These are phyloP conservation scores for Mionectes macconnelli DNA, from an alignment of 2,113 vertebrate species.

Conservation along the genomic window DNA sequence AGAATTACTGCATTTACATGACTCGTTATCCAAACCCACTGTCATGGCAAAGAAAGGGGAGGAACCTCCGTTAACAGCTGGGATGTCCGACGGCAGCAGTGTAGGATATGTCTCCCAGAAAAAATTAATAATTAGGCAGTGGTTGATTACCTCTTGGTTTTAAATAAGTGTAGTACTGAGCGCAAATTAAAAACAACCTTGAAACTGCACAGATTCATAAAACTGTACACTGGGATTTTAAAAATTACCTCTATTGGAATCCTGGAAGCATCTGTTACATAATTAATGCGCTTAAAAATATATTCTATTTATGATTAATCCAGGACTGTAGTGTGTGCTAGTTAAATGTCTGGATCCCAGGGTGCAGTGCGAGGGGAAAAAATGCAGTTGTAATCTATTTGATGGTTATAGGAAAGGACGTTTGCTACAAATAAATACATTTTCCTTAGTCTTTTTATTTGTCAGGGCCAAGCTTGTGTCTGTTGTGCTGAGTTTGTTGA, in stretches of 20 bases:
- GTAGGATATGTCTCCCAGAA: neutral
- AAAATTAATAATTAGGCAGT: neutral
- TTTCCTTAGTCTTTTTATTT: slow-evolving; percentile 57
- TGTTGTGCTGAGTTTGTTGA: slow-evolving; percentile 54
- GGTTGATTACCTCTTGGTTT: neutral
- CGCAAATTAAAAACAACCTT: slow-evolving; percentile 40
- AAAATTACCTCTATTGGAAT: slow-evolving; percentile 63
- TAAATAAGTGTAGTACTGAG: neutral
- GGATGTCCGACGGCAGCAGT: accelerated
- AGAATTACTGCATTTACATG: accelerated
- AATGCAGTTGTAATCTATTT: slow-evolving; percentile 30
- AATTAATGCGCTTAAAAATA: slow-evolving; percentile 70
- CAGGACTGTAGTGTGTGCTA: slow-evolving; percentile 46
- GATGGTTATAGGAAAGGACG: slow-evolving; percentile 46
- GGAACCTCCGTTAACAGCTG: neutral
- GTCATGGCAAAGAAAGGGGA: neutral
- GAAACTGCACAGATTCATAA: slow-evolving; percentile 32
- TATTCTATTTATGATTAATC: slow-evolving; percentile 67
- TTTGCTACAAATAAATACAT: slow-evolving; percentile 59
- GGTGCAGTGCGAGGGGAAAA: slow-evolving; percentile 22
- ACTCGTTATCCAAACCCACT: neutral
- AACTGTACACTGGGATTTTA: slow-evolving; percentile 43
- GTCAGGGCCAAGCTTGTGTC: slow-evolving; percentile 44
- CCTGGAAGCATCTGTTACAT: slow-evolving; percentile 68
- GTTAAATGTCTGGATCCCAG: slow-evolving; percentile 63